Conservation (phyloP, 2,888 invertebrate species). For the Caradrina kadenii region DNA sequence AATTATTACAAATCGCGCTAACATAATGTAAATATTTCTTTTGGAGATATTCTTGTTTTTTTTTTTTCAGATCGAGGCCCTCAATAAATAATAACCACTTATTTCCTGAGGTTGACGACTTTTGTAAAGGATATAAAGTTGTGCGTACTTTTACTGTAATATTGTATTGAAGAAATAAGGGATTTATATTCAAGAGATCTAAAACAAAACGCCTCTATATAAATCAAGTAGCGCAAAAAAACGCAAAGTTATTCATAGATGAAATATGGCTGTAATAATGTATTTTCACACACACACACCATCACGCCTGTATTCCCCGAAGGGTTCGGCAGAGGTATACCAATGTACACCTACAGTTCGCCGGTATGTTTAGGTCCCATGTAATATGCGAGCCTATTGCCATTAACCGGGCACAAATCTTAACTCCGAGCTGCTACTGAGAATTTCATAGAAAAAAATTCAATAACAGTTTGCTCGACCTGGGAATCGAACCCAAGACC, state of each 20-base stretch:
- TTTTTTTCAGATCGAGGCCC: constrained; percentile 39
- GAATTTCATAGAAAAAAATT: too few relatives aligned
- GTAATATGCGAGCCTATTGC: too few relatives aligned
- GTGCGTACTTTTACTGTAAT: constrained; percentile 5
- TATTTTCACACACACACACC: too few relatives aligned
- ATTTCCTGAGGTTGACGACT: constrained; percentile 55
- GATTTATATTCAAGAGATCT: background rate
- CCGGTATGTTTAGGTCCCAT: too few relatives aligned
- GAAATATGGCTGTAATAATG: constrained; percentile 1
- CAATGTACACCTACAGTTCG: too few relatives aligned
- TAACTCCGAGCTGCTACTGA: too few relatives aligned
- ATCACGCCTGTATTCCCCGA: too few relatives aligned
- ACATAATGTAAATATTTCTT: constrained; percentile 43
- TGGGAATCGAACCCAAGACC: too few relatives aligned
- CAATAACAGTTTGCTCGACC: too few relatives aligned
- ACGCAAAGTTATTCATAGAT: background rate
- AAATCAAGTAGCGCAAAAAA: background rate
- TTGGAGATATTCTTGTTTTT: constrained; percentile 18
- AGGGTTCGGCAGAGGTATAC: too few relatives aligned
- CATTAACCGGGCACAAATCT: too few relatives aligned
- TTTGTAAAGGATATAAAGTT: constrained; percentile 17
- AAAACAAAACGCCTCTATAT: background rate
- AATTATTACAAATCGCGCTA: constrained; percentile 39
- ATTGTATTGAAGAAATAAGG: constrained; percentile 24
- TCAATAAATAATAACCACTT: constrained; percentile 50